Evolutionary conservation across 2,888 invertebrate species (phyloP).

Genomic region (Cistogaster globosa): DNA sequence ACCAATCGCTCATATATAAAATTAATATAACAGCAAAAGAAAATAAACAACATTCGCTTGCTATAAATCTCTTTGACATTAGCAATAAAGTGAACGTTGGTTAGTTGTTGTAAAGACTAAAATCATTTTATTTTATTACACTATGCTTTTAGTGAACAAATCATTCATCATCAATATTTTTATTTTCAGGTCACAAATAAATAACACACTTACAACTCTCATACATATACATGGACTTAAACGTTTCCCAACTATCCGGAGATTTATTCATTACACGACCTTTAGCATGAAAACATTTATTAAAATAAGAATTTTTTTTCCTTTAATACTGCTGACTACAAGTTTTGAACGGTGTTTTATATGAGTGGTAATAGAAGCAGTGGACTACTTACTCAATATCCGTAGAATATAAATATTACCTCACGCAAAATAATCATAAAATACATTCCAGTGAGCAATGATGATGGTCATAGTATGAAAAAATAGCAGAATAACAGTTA

Average conservation of each 20-base stretch:
- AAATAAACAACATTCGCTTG: constrained; percentile 25
- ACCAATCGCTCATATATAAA: too few species aligned
- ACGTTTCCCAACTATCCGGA: constrained; percentile 7
- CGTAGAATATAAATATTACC: constrained; percentile 63
- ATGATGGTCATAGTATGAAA: constrained; percentile 39
- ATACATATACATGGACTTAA: neutral
- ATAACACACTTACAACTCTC: constrained; percentile 32
- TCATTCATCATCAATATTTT: constrained; percentile 66
- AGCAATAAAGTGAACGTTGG: constrained; percentile 49
- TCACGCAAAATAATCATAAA: constrained; percentile 71
- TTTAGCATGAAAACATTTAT: constrained; percentile 38
- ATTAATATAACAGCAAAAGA: neutral
- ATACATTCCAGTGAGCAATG: constrained; percentile 64
- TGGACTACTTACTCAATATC: constrained; percentile 58
- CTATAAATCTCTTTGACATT: constrained; percentile 50
- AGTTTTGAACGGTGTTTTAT: constrained; percentile 30
- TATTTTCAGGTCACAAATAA: constrained; percentile 42
- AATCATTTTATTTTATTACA: constrained; percentile 54
- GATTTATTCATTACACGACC: constrained; percentile 56
- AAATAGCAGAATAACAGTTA: constrained; percentile 14
- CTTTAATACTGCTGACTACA: constrained; percentile 53
- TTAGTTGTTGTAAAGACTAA: constrained; percentile 29
- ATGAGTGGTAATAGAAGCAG: neutral
- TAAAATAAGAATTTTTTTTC: neutral
- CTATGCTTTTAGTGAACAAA: constrained; percentile 42